Evolutionary conservation across 2,888 invertebrate species (phyloP).

Genomic region (Leptura quadrifasciata): DNA sequence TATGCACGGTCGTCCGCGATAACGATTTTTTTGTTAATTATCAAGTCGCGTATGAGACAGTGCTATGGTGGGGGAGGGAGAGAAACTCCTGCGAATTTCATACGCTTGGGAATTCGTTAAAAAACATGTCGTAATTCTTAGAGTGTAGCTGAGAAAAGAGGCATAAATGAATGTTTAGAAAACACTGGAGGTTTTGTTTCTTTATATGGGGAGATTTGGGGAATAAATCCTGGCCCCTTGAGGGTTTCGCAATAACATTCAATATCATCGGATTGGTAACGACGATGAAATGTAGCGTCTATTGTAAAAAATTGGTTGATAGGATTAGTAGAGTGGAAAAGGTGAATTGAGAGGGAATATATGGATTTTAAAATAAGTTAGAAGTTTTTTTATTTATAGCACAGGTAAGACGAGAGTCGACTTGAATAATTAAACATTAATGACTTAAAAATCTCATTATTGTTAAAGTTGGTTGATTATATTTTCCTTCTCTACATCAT

Average conservation of each 20-base stretch:
- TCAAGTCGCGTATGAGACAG: constrained; percentile 74
- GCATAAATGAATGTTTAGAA: constrained; percentile 60
- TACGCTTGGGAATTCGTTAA: constrained; percentile 57
- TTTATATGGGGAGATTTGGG: constrained; percentile 39
- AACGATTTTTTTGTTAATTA: constrained; percentile 75
- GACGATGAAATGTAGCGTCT: constrained; percentile 12
- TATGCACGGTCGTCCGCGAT: constrained; percentile 74
- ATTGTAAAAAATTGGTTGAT: constrained; percentile 23
- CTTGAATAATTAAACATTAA: too few relatives aligned
- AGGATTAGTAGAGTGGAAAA: not conserved
- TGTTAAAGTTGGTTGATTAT: too few relatives aligned
- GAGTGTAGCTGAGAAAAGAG: constrained; percentile 53
- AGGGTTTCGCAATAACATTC: constrained; percentile 23
- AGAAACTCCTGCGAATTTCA: constrained; percentile 54
- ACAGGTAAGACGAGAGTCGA: too few relatives aligned
- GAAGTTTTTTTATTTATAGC: not conserved
- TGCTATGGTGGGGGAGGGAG: constrained; percentile 36
- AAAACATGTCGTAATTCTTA: constrained; percentile 57
- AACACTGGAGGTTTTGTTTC: constrained; percentile 52
- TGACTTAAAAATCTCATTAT: too few relatives aligned
- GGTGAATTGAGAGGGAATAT: not conserved
- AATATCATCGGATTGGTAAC: constrained; percentile 20
- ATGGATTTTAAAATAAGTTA: not conserved
- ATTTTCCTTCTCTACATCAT: too few relatives aligned
- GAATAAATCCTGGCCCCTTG: constrained; percentile 13